Conservation (phyloP, 1,140 invertebrate genomes). For the Euglossa dilemma region DNA sequence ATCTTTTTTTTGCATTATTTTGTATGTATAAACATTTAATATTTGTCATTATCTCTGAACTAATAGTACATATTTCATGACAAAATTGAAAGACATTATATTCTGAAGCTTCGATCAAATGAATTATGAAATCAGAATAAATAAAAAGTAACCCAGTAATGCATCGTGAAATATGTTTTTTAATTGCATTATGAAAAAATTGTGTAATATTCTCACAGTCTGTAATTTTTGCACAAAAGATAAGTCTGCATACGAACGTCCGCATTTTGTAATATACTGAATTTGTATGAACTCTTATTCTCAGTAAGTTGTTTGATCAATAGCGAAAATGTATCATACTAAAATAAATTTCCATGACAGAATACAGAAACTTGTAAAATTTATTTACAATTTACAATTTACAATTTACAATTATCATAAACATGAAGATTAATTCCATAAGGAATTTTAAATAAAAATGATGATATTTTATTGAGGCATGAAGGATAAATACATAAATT, state of each 20-base stretch:
- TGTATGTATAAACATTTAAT: slow-evolving; percentile 32
- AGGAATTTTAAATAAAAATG: neutral
- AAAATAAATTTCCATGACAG: neutral
- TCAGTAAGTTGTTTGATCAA: slow-evolving; percentile 20
- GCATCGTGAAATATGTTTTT: neutral
- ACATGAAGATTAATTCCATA: neutral
- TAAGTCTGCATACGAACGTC: neutral
- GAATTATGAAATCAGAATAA: slow-evolving; percentile 20
- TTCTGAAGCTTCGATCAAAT: slow-evolving; percentile 24
- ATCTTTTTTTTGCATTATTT: neutral
- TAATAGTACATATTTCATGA: neutral
- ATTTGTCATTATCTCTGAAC: neutral
- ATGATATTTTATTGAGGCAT: too few species aligned
- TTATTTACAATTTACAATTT: neutral
- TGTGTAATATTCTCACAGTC: neutral
- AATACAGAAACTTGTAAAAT: neutral
- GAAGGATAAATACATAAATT: too few species aligned
- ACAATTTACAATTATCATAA: too few species aligned
- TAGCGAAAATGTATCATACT: neutral
- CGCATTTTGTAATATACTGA: neutral
- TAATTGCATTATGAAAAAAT: slow-evolving; percentile 5
- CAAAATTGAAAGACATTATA: slow-evolving; percentile 3
- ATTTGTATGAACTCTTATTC: neutral
- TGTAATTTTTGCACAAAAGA: slow-evolving; percentile 28
- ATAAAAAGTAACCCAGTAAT: slow-evolving; percentile 23